These are phyloP conservation scores for Gallinago undulata DNA, from an alignment of 2,113 vertebrate genomes.

Conservation along the genomic window DNA sequence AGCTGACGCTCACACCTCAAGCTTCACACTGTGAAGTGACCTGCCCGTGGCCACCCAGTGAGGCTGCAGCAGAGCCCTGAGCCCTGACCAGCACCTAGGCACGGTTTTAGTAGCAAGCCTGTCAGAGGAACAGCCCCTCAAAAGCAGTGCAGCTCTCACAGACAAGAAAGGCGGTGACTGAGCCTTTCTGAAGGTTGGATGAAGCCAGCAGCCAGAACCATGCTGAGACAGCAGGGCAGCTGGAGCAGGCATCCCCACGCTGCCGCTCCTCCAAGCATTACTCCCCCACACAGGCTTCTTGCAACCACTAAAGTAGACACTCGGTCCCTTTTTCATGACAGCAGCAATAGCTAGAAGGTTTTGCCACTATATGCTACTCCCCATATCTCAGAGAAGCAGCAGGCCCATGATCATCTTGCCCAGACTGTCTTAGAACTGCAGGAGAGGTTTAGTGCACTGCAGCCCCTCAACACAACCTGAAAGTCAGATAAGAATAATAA, in stretches of 20 bases:
- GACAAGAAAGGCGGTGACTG: fast-evolving
- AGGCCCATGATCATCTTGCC: neutral
- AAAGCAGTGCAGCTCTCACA: neutral
- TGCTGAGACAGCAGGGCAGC: neutral
- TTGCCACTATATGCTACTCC: neutral
- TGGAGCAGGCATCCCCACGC: neutral
- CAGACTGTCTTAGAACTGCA: neutral
- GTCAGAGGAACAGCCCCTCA: neutral
- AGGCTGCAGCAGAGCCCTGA: neutral
- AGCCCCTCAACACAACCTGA: neutral
- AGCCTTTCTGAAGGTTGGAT: neutral
- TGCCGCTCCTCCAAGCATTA: neutral
- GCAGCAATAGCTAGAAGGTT: neutral
- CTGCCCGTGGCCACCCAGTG: fast-evolving
- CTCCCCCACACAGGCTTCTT: neutral
- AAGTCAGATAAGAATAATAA: neutral
- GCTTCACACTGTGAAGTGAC: neutral
- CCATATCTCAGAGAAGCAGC: neutral
- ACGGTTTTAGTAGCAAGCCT: fast-evolving
- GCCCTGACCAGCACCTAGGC: no score
- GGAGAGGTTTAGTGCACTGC: neutral
- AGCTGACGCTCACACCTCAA: neutral
- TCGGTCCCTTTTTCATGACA: neutral
- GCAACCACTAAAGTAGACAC: neutral
- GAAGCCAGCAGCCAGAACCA: neutral